phyloP scores from a whole-genome alignment of 2,797 vertebrate genomes.

The Lindbergichthys nudifrons region DNA sequence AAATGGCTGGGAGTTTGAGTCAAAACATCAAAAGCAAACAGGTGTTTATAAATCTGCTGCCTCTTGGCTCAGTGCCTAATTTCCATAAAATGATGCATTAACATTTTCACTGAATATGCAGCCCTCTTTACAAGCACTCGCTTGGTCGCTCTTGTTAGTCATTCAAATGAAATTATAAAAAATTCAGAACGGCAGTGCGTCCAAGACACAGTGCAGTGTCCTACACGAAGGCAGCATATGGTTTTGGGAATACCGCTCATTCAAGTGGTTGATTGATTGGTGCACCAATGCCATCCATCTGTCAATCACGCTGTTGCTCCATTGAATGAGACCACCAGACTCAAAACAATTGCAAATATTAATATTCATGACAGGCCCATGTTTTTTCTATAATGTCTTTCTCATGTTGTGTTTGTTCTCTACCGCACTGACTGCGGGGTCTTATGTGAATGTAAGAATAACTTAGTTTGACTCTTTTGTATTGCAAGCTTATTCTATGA shows the following conservation, averaged over 20 bases:
- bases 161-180: conserved; percentile 76
- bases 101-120: conserved; percentile 79
- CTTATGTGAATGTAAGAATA: conserved; percentile 50
- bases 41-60: conserved; percentile 74
- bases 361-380: conserved; percentile 66
- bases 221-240: conserved; percentile 72
- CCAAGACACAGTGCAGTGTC: conserved; percentile 61
- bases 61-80: conserved; percentile 66
- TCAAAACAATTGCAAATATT: conserved; percentile 53
- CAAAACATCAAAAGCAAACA: conserved; percentile 74
- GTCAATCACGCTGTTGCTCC: conserved; percentile 67
- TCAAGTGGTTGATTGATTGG: conserved; percentile 69
- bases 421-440: conserved; percentile 3
- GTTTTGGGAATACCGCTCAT: conserved; percentile 64
- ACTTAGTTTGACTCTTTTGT: conserved; percentile 32
- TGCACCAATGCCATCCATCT: conserved; percentile 54
- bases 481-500: conserved; percentile 15
- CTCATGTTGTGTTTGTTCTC: conserved; percentile 42
- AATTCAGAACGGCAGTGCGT: conserved; percentile 59
- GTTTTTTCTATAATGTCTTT: conserved; percentile 37
- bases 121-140: conserved; percentile 40
- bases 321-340: conserved; percentile 44
- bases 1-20: conserved; percentile 49
- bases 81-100: conserved; percentile 77
- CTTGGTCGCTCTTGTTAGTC: conserved; percentile 68